Evolutionary conservation across 2,797 vertebrate genomes (phyloP), one percentile per base, ranked within the genome.

Genomic region (Sciurus vulgaris): DNA sequence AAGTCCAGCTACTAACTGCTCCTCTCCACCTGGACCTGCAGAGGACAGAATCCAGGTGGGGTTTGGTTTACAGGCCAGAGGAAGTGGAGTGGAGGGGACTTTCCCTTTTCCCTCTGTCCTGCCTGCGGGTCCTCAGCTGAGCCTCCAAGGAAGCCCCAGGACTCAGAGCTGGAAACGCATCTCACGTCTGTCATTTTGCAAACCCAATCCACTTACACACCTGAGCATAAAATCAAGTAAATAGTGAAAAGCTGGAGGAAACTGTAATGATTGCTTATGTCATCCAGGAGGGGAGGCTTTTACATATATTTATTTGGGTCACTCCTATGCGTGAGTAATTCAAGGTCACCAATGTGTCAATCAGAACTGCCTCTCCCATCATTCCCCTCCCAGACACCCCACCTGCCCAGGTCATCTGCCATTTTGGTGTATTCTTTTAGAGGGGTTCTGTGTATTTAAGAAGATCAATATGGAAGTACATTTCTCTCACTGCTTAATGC

Each of bases 31-130:
- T 41, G 0, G 2, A 0, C 4, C 5, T 0, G 24, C 35, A 1
- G 2, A 35, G 28, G 4, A 47, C 22, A 56, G 0, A 12, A 13
- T 20, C 0, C 0, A 24, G 33, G 4, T 3, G 7, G 33, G n/a
- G 18, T 14, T 59, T 2, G 2, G 38, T 7, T 24, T 12, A 20
- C 28, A 69, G 47, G 44, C 17, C 54, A 18, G 63, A 15, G 30
- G 63, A 35, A 67, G 81, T 3, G 33, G 28, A 59, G 22, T 24
- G 18, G 69, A 38, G 30, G 3, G 4, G 0, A 4, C 7, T 70
- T 56, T 22, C 74, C 8, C 44, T 47, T 47, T 38, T 47, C 44
- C 44, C 54, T 35, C 3, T 17, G 2, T 44, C 33, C 51, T n/a
- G 35, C 77, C 35, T 24, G 26, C 35, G 44, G 24, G 26, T 56